phyloP scores from a whole-genome alignment of 2,113 vertebrate species.

The Neodontobutis hainanensis region DNA sequence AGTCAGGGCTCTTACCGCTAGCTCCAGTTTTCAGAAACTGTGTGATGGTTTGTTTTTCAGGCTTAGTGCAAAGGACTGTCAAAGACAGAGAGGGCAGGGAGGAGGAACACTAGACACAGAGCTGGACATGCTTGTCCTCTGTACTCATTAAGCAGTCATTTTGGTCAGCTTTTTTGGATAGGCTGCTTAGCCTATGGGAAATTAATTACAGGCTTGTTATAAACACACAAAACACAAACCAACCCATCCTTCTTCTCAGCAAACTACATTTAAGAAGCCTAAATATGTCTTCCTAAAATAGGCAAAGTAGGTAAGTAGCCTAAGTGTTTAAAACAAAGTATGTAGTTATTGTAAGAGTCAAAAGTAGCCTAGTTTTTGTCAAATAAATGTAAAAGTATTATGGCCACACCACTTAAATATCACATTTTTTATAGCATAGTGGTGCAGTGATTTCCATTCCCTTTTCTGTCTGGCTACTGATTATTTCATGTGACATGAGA shows the following conservation, averaged over 20 bases:
- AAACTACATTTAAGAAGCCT: neutral
- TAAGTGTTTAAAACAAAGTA: neutral
- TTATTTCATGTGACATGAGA: too few relatives aligned
- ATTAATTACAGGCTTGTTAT: conserved; percentile 13
- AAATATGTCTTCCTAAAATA: too few relatives aligned
- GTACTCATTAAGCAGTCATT: conserved; percentile 47
- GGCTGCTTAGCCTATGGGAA: conserved; percentile 1
- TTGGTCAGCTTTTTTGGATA: conserved; percentile 29
- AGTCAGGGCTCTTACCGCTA: conserved; percentile 59
- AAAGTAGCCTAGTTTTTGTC: too few relatives aligned
- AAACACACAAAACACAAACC: conserved; percentile 2
- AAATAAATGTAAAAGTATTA: too few relatives aligned
- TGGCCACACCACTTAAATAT: too few relatives aligned
- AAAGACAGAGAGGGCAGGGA: conserved; percentile 57
- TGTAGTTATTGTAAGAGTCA: too few relatives aligned
- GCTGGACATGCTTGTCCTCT: conserved; percentile 51
- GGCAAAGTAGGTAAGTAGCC: too few relatives aligned
- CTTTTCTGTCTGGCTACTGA: too few relatives aligned
- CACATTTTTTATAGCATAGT: too few relatives aligned
- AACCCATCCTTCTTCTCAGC: neutral
- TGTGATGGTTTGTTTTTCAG: conserved; percentile 66
- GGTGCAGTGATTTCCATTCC: too few relatives aligned
- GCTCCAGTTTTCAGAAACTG: conserved; percentile 65
- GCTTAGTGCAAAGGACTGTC: conserved; percentile 61
- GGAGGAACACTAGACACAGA: conserved; percentile 44